Evolutionary conservation across 2,113 vertebrate species (phyloP).

Genomic region (Microcebus lehilahytsara): DNA sequence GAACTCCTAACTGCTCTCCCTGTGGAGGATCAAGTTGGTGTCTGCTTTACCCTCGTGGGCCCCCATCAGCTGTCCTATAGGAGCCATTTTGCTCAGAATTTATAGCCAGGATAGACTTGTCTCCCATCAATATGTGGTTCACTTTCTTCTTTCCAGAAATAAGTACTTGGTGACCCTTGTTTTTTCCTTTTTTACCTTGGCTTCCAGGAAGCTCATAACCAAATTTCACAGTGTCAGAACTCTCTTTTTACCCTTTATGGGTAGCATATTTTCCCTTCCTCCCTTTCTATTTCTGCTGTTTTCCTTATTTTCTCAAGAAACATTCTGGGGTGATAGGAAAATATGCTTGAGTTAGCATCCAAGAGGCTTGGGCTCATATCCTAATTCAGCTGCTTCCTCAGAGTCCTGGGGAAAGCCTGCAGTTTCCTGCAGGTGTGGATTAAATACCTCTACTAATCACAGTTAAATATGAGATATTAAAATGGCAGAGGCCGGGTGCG

Average conservation of each 20-base stretch:
- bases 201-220: neutral
- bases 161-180: neutral
- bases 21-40: no score
- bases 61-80: neutral
- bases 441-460: neutral
- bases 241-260: neutral
- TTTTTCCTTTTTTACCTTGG: neutral
- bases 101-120: neutral
- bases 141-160: neutral
- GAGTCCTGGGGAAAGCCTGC: neutral
- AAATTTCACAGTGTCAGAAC: neutral
- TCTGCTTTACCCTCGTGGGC: neutral
- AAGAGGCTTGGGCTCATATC: neutral
- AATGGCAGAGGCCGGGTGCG: neutral
- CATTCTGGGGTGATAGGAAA: neutral
- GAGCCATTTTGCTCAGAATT: neutral
- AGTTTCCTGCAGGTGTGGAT: neutral
- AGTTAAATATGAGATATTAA: rapidly evolving
- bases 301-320: neutral
- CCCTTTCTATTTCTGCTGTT: neutral
- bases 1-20: neutral
- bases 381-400: neutral
- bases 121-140: neutral
- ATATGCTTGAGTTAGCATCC: neutral
- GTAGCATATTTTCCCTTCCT: neutral